Percentiles rank a stretch among this genome's conserved stretches.
phyloP scores from a whole-genome alignment of 2,797 vertebrate species.

The Paguma larvata region DNA sequence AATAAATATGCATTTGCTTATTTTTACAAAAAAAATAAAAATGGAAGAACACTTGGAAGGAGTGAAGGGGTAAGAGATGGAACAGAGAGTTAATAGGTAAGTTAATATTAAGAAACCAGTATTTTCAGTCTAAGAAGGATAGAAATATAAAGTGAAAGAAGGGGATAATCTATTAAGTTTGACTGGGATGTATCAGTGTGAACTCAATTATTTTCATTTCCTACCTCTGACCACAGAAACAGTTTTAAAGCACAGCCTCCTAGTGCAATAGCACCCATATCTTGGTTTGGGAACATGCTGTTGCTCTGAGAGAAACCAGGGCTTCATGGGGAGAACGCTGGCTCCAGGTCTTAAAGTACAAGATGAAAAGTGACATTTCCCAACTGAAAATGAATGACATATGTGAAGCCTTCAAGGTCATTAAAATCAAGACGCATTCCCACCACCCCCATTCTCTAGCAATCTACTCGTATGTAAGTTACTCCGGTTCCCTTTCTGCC shows the following conservation, averaged over 20 bases:
- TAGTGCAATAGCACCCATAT: neutral
- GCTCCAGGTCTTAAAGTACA: neutral
- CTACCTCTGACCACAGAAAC: neutral
- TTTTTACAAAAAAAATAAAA: slow-evolving; percentile 54
- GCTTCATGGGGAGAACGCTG: neutral
- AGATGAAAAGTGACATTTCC: neutral
- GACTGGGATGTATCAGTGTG: neutral
- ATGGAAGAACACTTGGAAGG: neutral
- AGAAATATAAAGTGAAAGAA: neutral
- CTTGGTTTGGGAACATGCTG: neutral
- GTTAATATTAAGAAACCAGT: neutral
- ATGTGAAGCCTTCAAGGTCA: neutral
- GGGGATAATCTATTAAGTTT: neutral
- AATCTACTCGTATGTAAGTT: neutral
- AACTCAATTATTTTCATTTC: neutral
- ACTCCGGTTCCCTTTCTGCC: neutral
- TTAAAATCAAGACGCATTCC: neutral
- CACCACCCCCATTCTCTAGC: neutral
- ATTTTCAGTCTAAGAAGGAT: neutral
- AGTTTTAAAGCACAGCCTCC: neutral
- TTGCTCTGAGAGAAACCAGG: neutral
- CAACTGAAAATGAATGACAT: neutral
- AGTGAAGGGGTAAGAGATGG: neutral
- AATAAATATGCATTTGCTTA: neutral
- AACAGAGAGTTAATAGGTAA: neutral